Evolutionary conservation across 2,797 vertebrate species (phyloP).

Genomic region (Danio aesculapii): DNA sequence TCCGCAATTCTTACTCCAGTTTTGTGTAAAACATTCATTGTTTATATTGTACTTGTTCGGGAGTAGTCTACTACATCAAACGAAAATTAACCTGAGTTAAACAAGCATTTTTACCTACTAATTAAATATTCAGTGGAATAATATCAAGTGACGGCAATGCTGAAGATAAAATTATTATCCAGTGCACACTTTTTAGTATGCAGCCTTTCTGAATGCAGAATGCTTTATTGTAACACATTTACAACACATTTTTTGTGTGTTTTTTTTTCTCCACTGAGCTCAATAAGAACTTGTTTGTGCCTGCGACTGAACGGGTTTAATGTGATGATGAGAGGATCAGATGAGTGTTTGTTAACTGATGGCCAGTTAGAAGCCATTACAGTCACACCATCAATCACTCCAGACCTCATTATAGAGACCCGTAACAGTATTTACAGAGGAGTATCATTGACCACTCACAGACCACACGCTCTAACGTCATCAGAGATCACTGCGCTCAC

Average conservation of each 20-base stretch:
- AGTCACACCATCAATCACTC: slow-evolving; percentile 28
- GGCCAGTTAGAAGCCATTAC: slow-evolving; percentile 33
- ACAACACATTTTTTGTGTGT: background rate
- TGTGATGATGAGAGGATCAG: slow-evolving; percentile 7
- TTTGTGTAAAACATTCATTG: background rate
- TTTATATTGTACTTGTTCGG: background rate
- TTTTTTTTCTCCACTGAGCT: background rate
- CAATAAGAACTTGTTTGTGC: background rate
- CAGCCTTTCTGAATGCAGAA: background rate
- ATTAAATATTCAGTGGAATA: background rate
- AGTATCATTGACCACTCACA: background rate
- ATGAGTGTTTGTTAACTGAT: slow-evolving; percentile 35
- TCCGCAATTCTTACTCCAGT: background rate
- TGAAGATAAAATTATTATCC: background rate
- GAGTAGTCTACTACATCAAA: background rate
- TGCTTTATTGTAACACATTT: background rate
- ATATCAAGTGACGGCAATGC: background rate
- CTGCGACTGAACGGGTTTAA: background rate
- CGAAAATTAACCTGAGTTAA: background rate
- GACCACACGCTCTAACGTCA: background rate
- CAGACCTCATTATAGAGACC: slow-evolving; percentile 18
- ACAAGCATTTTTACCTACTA: background rate
- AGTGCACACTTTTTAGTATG: background rate
- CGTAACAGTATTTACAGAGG: slow-evolving; percentile 31
- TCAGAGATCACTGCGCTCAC: slow-evolving; percentile 41